Conservation (phyloP, 2,888 invertebrate genomes). For the Eupithecia vulgata region DNA sequence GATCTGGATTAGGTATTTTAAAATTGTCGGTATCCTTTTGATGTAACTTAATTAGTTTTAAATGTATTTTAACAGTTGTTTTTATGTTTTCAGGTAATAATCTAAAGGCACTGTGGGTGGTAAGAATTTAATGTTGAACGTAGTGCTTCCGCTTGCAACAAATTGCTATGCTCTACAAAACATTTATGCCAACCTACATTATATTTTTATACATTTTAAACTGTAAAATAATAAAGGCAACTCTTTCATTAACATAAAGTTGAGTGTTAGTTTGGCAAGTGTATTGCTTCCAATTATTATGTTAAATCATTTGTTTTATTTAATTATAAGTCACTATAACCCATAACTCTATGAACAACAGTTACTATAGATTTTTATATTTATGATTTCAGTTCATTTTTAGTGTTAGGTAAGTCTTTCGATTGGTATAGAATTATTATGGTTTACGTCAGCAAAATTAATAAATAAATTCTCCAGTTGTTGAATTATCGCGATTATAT, state of each 20-base stretch:
- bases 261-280: neutral
- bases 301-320: neutral
- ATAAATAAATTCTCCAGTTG: neutral
- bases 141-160: slow-evolving; percentile 7
- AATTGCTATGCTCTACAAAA: neutral
- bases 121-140: neutral
- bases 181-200: neutral
- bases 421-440: neutral
- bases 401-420: neutral
- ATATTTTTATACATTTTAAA: neutral
- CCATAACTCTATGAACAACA: neutral
- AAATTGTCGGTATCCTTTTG: slow-evolving; percentile 2
- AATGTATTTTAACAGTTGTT: slow-evolving; percentile 8
- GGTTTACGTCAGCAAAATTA: neutral
- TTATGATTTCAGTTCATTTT: too few species aligned
- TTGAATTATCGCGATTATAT: neutral
- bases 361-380: neutral
- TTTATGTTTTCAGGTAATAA: slow-evolving; percentile 29
- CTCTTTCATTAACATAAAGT: neutral
- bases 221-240: neutral
- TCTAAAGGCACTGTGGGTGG: neutral
- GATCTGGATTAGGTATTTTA: slow-evolving; percentile 3
- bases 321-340: too few species aligned
- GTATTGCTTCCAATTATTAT: neutral
- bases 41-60: neutral